Percentiles rank a stretch among this genome's conserved stretches.
phyloP scores from a whole-genome alignment of 2,888 invertebrate genomes.

The Erannis defoliaria region DNA sequence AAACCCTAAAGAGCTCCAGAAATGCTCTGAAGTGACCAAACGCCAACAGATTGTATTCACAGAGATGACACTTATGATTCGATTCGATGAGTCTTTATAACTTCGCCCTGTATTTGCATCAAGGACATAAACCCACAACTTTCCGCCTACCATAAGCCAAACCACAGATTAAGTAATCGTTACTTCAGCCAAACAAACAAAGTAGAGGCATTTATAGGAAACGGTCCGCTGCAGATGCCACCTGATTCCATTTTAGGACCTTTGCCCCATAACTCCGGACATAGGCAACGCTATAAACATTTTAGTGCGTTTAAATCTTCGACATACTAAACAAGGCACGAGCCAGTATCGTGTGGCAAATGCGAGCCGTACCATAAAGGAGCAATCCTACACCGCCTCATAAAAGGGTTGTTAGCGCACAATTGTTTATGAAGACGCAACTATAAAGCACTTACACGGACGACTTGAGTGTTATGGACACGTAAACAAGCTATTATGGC shows the following conservation, averaged over 20 bases:
- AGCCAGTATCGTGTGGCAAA: conserved; percentile 31
- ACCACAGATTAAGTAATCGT: no score
- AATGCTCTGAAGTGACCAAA: background rate
- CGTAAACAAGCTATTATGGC: conserved; percentile 66
- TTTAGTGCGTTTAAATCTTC: conserved; percentile 32
- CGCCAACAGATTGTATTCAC: no score
- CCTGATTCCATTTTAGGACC: conserved; percentile 22
- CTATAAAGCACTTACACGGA: conserved; percentile 63
- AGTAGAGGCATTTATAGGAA: conserved; percentile 13
- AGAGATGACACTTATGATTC: no score
- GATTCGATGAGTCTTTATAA: background rate
- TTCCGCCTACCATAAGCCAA: conserved; percentile 10
- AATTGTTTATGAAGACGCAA: conserved; percentile 49
- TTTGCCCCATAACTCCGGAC: conserved; percentile 22
- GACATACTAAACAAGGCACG: conserved; percentile 24
- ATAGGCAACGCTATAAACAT: conserved; percentile 24
- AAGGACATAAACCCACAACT: conserved; percentile 18
- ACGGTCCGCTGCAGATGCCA: background rate
- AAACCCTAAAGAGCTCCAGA: background rate
- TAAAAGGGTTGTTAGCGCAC: conserved; percentile 36
- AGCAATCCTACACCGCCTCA: conserved; percentile 37
- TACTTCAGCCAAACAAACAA: conserved; percentile 16
- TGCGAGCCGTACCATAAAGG: conserved; percentile 31
- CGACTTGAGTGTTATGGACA: conserved; percentile 61
- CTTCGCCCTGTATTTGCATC: background rate